phyloP scores from a whole-genome alignment of 1,140 invertebrate species.

The Euglossa dilemma region DNA sequence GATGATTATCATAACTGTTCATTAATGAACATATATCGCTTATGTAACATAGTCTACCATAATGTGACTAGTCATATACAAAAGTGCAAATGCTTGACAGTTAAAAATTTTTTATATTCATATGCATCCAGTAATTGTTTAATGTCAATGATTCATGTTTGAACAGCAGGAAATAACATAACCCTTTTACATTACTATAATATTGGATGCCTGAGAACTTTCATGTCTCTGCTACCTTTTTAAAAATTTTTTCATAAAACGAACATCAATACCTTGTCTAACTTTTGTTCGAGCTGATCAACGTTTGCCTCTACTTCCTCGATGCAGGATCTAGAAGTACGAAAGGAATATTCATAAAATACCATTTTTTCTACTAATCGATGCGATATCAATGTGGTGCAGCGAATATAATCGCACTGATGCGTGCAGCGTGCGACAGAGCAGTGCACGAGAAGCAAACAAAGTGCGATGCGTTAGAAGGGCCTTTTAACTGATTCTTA shows the following conservation, averaged over 20 bases:
- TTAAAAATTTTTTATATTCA: not conserved
- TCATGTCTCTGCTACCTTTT: not conserved
- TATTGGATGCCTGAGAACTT: not conserved
- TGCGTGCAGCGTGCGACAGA: constrained; percentile 10
- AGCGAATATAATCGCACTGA: not conserved
- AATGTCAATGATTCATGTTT: not conserved
- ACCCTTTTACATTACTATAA: not conserved
- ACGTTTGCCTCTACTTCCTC: constrained; percentile 93
- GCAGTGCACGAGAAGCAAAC: not conserved
- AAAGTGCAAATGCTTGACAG: not conserved
- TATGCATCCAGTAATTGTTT: not conserved
- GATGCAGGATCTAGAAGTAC: constrained; percentile 87
- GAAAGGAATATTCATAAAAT: constrained; percentile 8
- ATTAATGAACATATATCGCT: not conserved
- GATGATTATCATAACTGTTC: not conserved
- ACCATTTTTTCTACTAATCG: not conserved
- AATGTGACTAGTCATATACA: not conserved
- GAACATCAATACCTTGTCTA: constrained; percentile 89
- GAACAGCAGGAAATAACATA: not conserved
- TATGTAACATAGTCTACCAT: not conserved
- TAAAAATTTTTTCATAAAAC: not conserved
- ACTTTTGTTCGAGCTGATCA: constrained; percentile 92
- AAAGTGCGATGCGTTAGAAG: not conserved
- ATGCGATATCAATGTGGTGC: not conserved
- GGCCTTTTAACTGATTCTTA: constrained; percentile 75